Conservation (phyloP, 2,888 invertebrate species). For the Scotopteryx bipunctaria region DNA sequence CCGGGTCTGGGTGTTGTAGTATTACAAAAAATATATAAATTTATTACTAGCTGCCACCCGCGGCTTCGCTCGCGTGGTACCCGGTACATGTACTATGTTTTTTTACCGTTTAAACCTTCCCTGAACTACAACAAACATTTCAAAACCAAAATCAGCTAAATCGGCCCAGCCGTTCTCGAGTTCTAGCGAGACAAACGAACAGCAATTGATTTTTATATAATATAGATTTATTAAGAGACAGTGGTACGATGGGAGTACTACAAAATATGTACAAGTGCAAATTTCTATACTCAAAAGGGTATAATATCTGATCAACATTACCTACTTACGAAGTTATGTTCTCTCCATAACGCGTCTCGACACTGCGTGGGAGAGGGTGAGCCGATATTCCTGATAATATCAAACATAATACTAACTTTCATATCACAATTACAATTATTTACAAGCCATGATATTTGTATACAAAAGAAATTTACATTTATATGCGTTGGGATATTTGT, state of each 20-base stretch:
- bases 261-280: neutral
- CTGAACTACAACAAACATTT: too few relatives aligned
- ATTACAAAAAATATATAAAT: too few relatives aligned
- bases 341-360: constrained; percentile 22
- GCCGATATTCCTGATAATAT: constrained; percentile 36
- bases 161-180: too few relatives aligned
- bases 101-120: too few relatives aligned
- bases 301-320: constrained; percentile 16
- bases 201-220: too few relatives aligned
- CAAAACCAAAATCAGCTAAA: too few relatives aligned
- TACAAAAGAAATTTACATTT: constrained; percentile 28
- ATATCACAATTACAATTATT: constrained; percentile 37
- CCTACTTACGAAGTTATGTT: constrained; percentile 25
- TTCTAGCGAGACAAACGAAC: too few relatives aligned
- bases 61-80: too few relatives aligned
- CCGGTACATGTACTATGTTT: too few relatives aligned
- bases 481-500: constrained; percentile 19
- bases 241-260: neutral
- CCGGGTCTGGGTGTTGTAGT: too few relatives aligned
- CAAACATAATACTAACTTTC: constrained; percentile 31
- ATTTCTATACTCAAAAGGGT: neutral
- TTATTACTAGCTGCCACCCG: too few relatives aligned
- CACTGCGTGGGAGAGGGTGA: constrained; percentile 40
- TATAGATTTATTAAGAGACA: too few relatives aligned
- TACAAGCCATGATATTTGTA: constrained; percentile 22